These are phyloP conservation scores for Onychomys torridus DNA, from an alignment of 2,797 vertebrate species.

Conservation along the genomic window DNA sequence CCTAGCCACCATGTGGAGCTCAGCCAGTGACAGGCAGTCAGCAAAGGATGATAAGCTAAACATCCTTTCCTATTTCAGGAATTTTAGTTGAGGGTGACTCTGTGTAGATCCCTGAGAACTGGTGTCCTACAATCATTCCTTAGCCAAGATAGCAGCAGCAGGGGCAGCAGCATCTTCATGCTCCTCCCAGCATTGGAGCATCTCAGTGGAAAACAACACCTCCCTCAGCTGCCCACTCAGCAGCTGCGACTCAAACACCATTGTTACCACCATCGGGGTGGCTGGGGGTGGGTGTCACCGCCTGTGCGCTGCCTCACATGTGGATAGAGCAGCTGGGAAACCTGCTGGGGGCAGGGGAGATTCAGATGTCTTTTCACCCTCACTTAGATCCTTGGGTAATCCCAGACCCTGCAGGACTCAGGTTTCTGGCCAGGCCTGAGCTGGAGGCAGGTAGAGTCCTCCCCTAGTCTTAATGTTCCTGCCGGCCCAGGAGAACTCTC, in stretches of 20 bases:
- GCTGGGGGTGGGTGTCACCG: neutral
- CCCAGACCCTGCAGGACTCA: neutral
- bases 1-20: neutral
- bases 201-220: slow-evolving; percentile 59
- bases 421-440: neutral
- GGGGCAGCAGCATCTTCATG: neutral
- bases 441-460: neutral
- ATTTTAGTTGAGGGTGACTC: neutral
- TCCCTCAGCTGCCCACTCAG: slow-evolving; percentile 60
- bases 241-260: slow-evolving; percentile 66
- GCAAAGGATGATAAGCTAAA: neutral
- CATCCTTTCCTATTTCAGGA: neutral
- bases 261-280: neutral
- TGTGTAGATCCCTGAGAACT: neutral
- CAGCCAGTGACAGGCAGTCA: neutral
- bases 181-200: neutral
- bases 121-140: neutral
- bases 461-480: neutral
- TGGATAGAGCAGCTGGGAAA: neutral
- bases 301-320: neutral
- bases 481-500: neutral
- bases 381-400: neutral
- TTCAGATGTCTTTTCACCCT: neutral
- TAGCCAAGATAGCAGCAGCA: neutral
- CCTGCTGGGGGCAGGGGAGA: neutral